Evolutionary conservation across 2,888 invertebrate species (phyloP).

Genomic region (Pteria penguin): DNA sequence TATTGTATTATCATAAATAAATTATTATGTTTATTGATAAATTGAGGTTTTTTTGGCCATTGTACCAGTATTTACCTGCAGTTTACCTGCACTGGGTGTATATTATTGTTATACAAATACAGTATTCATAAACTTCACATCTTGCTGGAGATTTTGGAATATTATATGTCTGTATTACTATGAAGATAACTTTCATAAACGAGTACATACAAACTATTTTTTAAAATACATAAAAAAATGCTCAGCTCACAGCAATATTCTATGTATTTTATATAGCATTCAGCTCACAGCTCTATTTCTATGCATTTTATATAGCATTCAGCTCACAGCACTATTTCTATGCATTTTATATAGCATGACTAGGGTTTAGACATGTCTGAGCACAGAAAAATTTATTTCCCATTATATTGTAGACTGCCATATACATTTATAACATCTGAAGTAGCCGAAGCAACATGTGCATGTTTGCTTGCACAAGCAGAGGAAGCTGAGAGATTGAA

Average conservation of each 20-base stretch:
- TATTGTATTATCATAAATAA: background rate
- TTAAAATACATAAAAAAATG: no score
- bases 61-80: background rate
- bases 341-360: background rate
- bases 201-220: no score
- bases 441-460: slow-evolving; percentile 96
- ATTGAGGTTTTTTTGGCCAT: background rate
- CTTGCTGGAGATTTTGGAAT: slow-evolving; percentile 1
- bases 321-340: no score
- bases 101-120: background rate
- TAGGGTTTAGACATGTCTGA: background rate
- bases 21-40: background rate
- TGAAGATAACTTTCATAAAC: background rate
- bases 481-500: slow-evolving; percentile 87
- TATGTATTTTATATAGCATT: slow-evolving; percentile 6
- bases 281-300: no score
- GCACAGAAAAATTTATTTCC: no score
- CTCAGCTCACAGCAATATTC: background rate
- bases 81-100: background rate
- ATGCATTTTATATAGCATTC: no score
- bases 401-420: slow-evolving; percentile 84
- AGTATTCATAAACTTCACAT: background rate
- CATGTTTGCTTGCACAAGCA: slow-evolving; percentile 96
- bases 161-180: background rate
- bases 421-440: slow-evolving; percentile 96